Evolutionary conservation across 2,797 vertebrate genomes (phyloP).

Genomic region (Lepilemur septentrionalis): DNA sequence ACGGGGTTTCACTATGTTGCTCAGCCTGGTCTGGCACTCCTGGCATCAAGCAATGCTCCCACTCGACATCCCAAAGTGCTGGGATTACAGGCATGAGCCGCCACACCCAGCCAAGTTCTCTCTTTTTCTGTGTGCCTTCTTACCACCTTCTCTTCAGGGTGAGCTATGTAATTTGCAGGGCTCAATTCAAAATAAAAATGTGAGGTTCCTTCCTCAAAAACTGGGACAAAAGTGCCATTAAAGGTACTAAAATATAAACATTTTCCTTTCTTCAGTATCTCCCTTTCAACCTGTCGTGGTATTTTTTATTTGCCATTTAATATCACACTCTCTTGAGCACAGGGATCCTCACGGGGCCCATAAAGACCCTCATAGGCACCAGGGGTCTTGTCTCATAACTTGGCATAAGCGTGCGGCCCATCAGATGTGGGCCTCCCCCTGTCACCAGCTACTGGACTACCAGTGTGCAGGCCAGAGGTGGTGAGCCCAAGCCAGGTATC

Average conservation of each 20-base stretch:
- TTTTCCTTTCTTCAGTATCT: not conserved
- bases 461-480: not conserved
- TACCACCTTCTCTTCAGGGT: not conserved
- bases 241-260: not conserved
- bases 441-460: not conserved
- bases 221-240: not conserved
- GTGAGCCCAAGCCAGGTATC: not conserved
- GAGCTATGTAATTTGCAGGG: not conserved
- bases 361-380: not conserved
- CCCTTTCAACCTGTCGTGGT: not conserved
- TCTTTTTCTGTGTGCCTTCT: not conserved
- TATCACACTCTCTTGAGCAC: not conserved
- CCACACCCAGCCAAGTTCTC: not conserved
- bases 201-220: not conserved
- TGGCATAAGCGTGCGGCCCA: not conserved
- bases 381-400: not conserved
- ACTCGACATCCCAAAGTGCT: not conserved
- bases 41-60: not conserved
- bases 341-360: not conserved
- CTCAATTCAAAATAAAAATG: not conserved
- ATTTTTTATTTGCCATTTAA: not conserved
- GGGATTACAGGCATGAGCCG: not conserved
- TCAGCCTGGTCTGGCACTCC: not conserved
- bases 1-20: not conserved
- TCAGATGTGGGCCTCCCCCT: not conserved